These are phyloP conservation scores for Latheticus oryzae DNA, from an alignment of 2,888 invertebrate species.

Conservation along the genomic window DNA sequence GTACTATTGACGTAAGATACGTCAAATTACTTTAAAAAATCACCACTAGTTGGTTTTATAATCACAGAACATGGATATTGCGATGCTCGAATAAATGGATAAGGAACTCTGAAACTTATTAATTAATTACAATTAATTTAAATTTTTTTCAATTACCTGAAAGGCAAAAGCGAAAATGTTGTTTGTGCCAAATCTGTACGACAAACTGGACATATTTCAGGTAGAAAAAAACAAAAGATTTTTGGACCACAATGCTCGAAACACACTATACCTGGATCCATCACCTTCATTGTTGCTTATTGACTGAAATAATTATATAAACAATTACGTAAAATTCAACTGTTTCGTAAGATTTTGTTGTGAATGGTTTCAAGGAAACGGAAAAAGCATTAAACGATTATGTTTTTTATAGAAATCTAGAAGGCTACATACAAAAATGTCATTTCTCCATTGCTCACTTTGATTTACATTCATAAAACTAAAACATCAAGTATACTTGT, in stretches of 20 bases:
- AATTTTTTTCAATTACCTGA: conserved; percentile 69
- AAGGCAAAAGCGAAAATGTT: conserved; percentile 76
- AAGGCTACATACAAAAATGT: too few relatives aligned
- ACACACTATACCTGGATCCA: conserved; percentile 88
- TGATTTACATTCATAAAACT: too few relatives aligned
- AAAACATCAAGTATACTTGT: too few relatives aligned
- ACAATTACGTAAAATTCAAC: conserved; percentile 3
- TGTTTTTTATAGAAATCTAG: too few relatives aligned
- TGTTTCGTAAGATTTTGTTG: conserved; percentile 2
- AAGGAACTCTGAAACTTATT: conserved; percentile 76
- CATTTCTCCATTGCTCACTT: too few relatives aligned
- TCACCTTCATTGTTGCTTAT: conserved; percentile 48
- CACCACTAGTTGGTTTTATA: conserved; percentile 88
- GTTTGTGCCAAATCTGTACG: conserved; percentile 70
- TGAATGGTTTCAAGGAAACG: too few relatives aligned
- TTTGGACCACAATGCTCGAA: conserved; percentile 89
- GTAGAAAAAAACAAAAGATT: conserved; percentile 85
- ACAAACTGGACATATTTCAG: conserved; percentile 84
- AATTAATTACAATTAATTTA: conserved; percentile 3
- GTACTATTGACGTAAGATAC: conserved; percentile 6
- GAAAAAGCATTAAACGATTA: too few relatives aligned
- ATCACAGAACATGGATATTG: conserved; percentile 85
- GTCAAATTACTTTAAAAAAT: conserved; percentile 83
- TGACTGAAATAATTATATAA: conserved; percentile 18
- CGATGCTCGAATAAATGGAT: conserved; percentile 85